Conservation (phyloP, 2,888 invertebrate genomes). For the Proisotoma minuta region DNA sequence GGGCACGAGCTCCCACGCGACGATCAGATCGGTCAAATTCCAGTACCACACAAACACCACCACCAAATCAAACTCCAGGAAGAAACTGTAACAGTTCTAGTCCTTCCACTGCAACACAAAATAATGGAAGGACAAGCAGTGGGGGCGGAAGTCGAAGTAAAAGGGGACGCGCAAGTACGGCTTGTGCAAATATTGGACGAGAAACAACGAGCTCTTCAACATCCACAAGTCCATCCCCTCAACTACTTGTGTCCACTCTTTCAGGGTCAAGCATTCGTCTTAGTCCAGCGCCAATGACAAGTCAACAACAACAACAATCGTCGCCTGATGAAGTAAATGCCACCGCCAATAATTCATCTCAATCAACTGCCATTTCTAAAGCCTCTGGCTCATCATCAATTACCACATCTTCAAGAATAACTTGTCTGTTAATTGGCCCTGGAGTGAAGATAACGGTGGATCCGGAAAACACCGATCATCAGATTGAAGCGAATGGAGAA, state of each 20-base stretch:
- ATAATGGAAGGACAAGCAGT: slow-evolving; percentile 5
- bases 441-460: slow-evolving; percentile 27
- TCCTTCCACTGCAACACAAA: too few relatives aligned
- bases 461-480: neutral
- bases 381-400: slow-evolving; percentile 1
- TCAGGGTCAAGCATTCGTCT: slow-evolving; percentile 16
- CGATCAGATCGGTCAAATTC: slow-evolving; percentile 43
- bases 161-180: neutral
- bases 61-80: slow-evolving; percentile 24
- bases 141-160: slow-evolving; percentile 11
- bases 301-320: too few relatives aligned
- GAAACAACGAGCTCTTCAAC: neutral
- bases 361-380: slow-evolving; percentile 9
- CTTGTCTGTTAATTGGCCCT: slow-evolving; percentile 22
- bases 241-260: neutral
- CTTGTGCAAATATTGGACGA: neutral
- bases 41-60: slow-evolving; percentile 36
- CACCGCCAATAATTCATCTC: neutral
- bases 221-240: slow-evolving; percentile 4
- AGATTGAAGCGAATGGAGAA: slow-evolving; percentile 9
- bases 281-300: slow-evolving; percentile 5
- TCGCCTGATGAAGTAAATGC: too few relatives aligned
- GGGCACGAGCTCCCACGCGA: slow-evolving; percentile 40
- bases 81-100: slow-evolving; percentile 10
- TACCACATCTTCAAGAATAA: slow-evolving; percentile 10